phyloP scores from a whole-genome alignment of 1,140 invertebrate species.

The Phenacoccus solenopsis region DNA sequence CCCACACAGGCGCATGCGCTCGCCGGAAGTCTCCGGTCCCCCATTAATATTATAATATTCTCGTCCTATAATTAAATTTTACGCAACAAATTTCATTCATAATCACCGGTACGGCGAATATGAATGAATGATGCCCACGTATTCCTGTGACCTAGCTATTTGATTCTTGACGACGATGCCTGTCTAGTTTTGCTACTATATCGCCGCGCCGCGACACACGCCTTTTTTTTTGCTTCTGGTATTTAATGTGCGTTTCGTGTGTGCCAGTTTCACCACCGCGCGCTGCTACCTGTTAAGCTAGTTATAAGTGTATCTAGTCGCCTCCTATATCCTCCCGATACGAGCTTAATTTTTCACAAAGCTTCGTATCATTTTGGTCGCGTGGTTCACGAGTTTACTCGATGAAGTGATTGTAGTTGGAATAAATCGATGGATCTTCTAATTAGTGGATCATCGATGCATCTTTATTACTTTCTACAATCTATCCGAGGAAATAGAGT shows the following conservation, averaged over 20 bases:
- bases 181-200: not conserved
- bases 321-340: too few species aligned
- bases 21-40: constrained; percentile 7
- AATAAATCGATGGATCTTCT: too few species aligned
- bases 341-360: too few species aligned
- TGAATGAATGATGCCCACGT: constrained; percentile 15
- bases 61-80: constrained; percentile 17
- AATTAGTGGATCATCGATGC: too few species aligned
- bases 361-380: too few species aligned
- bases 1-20: constrained; percentile 6
- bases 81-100: constrained; percentile 18
- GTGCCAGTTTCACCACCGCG: not conserved
- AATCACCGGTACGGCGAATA: constrained; percentile 10
- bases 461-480: too few species aligned
- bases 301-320: too few species aligned
- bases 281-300: not conserved
- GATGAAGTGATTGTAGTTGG: too few species aligned
- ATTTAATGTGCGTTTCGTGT: not conserved
- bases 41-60: constrained; percentile 15
- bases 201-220: not conserved
- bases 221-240: constrained; percentile 1
- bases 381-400: too few species aligned
- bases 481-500: too few species aligned
- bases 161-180: not conserved
- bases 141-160: not conserved